phyloP scores from a whole-genome alignment of 2,888 invertebrate genomes.

The Vannuccia rotundouncinata region DNA sequence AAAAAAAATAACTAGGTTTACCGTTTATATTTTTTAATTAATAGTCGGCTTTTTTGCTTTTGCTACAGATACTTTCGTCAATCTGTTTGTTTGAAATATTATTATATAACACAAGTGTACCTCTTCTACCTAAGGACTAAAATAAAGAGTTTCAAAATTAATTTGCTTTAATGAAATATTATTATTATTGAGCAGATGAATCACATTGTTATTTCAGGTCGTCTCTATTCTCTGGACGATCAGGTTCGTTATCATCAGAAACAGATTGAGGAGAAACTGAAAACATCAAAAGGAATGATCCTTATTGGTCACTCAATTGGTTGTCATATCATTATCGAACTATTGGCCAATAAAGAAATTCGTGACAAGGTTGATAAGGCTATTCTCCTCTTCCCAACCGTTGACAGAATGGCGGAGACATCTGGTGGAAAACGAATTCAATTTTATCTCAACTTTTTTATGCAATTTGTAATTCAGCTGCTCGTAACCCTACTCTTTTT shows the following conservation, averaged over 20 bases:
- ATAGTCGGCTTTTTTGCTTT: too few species aligned
- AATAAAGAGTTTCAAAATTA: too few species aligned
- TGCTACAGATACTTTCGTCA: too few species aligned
- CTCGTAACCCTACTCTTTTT: constrained; percentile 47
- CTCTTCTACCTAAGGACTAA: too few species aligned
- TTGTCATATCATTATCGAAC: constrained; percentile 69
- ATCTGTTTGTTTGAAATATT: too few species aligned
- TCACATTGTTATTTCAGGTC: too few species aligned
- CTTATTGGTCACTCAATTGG: constrained; percentile 86
- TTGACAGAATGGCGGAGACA: constrained; percentile 72
- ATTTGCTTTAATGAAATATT: too few species aligned
- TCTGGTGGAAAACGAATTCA: constrained; percentile 64
- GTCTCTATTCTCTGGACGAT: constrained; percentile 29
- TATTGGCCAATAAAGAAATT: constrained; percentile 42
- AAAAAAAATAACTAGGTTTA: too few species aligned
- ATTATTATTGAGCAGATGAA: too few species aligned
- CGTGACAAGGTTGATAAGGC: constrained; percentile 56
- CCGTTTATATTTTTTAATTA: too few species aligned
- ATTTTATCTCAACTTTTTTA: constrained; percentile 43
- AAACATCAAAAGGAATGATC: constrained; percentile 62
- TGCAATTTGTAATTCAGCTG: constrained; percentile 48
- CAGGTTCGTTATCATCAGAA: constrained; percentile 23
- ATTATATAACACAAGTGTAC: too few species aligned
- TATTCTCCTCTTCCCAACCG: constrained; percentile 73
- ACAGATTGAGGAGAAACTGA: neutral